Evolutionary conservation across 2,797 vertebrate genomes (phyloP).

Genomic region (Rhadinocentrus ornatus): DNA sequence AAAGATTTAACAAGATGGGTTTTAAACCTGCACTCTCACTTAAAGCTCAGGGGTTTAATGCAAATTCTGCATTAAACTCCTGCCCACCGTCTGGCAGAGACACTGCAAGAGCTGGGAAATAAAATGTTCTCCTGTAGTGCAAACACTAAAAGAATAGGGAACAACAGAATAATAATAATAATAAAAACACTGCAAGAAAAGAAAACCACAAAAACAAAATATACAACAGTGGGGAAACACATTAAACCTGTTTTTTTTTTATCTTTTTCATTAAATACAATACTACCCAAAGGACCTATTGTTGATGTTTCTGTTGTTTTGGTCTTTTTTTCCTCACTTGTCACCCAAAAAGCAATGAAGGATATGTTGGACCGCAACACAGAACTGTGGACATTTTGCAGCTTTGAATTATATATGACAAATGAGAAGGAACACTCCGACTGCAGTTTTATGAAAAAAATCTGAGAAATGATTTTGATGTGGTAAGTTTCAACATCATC

Average conservation of each 20-base stretch:
- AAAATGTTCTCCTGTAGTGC: too few species aligned
- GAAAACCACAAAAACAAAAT: not conserved
- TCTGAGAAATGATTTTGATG: not conserved
- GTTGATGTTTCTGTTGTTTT: not conserved
- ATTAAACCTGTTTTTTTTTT: not conserved
- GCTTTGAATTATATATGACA: not conserved
- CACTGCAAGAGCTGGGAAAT: too few species aligned
- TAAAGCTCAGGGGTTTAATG: too few species aligned
- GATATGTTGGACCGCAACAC: not conserved
- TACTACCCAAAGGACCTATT: not conserved
- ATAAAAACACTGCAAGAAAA: not conserved
- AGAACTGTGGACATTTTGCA: not conserved
- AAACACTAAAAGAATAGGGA: too few species aligned
- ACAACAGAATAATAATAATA: too few species aligned
- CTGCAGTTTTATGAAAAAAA: conserved; percentile 7
- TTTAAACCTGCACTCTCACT: too few species aligned
- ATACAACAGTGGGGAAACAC: not conserved
- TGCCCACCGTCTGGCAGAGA: too few species aligned
- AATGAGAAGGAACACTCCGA: not conserved
- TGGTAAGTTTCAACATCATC: conserved; percentile 12
- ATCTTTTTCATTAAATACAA: too few species aligned
- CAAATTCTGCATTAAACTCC: too few species aligned
- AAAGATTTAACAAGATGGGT: too few species aligned
- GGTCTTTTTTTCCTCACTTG: not conserved
- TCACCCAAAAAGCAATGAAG: not conserved